Evolutionary conservation across 2,888 invertebrate genomes (phyloP).

Genomic region (Eristalinus sepulchralis): DNA sequence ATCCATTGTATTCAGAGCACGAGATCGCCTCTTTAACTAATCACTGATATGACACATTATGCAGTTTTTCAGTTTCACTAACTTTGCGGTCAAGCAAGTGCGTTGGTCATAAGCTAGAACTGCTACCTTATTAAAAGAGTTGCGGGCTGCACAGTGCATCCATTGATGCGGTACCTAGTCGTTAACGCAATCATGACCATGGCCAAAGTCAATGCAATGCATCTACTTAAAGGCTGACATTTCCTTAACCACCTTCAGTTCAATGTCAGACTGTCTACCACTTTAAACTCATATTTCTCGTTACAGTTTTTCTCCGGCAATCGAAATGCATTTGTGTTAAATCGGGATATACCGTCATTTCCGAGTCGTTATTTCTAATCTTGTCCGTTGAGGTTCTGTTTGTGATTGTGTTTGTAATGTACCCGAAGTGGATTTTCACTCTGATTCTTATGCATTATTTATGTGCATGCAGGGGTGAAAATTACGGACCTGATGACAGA

Average conservation of each 20-base stretch:
- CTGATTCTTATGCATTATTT: slow-evolving; percentile 62
- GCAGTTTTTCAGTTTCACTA: slow-evolving; percentile 1
- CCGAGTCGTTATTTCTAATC: slow-evolving; percentile 8
- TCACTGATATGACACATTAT: neutral
- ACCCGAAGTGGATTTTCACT: slow-evolving; percentile 56
- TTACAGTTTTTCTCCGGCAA: slow-evolving; percentile 7
- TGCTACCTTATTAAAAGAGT: slow-evolving; percentile 15
- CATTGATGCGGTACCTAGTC: slow-evolving; percentile 51
- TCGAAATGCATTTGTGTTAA: slow-evolving; percentile 54
- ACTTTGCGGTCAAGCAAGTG: slow-evolving; percentile 43
- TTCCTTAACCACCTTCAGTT: slow-evolving; percentile 36
- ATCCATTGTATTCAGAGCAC: neutral
- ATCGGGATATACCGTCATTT: slow-evolving; percentile 10
- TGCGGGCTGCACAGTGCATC: slow-evolving; percentile 37
- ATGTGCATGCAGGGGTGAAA: slow-evolving; percentile 55
- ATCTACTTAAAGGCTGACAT: slow-evolving; percentile 53
- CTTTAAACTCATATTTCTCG: neutral
- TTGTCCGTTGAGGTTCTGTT: neutral
- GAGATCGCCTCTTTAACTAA: slow-evolving; percentile 2
- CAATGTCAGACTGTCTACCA: slow-evolving; percentile 31
- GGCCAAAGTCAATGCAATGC: slow-evolving; percentile 52
- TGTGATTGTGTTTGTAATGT: slow-evolving; percentile 44
- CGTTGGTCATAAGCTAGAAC: slow-evolving; percentile 21
- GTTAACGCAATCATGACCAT: slow-evolving; percentile 56
- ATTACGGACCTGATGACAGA: slow-evolving; percentile 29